A percentile compares a stretch with the other conserved stretches of the same genome.
phyloP scores from a whole-genome alignment of 2,797 vertebrate genomes.

The Columba guinea region DNA sequence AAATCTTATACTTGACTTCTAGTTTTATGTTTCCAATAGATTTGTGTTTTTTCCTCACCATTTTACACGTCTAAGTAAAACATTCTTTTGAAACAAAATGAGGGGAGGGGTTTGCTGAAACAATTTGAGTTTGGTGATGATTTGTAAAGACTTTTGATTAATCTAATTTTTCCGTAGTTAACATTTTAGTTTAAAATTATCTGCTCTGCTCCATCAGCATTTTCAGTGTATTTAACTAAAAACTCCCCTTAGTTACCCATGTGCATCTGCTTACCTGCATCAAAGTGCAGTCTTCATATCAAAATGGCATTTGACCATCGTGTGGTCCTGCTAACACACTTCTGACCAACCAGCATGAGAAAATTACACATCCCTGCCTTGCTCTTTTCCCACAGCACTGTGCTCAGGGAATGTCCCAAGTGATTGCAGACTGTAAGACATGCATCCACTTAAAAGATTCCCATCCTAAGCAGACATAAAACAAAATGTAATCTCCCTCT shows the following conservation, averaged over 20 bases:
- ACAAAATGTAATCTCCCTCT: background rate
- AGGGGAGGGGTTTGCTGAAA: background rate
- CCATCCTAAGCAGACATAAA: background rate
- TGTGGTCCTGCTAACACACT: background rate
- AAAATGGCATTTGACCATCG: background rate
- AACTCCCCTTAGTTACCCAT: background rate
- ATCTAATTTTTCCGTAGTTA: background rate
- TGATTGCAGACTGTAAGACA: background rate
- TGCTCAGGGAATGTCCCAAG: background rate
- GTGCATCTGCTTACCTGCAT: background rate
- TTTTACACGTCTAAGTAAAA: background rate
- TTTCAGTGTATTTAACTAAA: background rate
- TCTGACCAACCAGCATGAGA: background rate
- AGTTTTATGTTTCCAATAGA: background rate
- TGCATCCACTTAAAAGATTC: background rate
- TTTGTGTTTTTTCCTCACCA: background rate
- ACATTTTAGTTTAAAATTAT: background rate
- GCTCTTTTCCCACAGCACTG: background rate
- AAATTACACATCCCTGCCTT: background rate
- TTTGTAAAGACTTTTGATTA: background rate
- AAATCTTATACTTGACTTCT: background rate
- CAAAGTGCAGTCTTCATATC: background rate
- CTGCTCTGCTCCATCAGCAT: background rate
- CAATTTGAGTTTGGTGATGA: background rate
- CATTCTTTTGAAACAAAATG: background rate